Evolutionary conservation across 2,888 invertebrate genomes (phyloP).

Genomic region (Eilema sororculum): DNA sequence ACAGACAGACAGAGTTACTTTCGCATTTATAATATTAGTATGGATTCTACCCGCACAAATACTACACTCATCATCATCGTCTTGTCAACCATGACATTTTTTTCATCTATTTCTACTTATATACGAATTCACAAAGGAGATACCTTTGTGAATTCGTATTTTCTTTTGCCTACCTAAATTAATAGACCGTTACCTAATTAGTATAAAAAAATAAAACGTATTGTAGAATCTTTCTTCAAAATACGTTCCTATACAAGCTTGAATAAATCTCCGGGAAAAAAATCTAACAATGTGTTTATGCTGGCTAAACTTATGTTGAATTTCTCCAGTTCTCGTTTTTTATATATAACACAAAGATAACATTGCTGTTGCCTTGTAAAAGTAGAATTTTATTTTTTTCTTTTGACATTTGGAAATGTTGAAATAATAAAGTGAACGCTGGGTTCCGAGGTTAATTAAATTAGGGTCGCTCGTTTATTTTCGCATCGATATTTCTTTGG

Average conservation of each 20-base stretch:
- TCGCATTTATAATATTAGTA: no score
- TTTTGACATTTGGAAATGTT: neutral
- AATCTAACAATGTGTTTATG: slow-evolving; percentile 33
- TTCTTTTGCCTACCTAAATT: neutral
- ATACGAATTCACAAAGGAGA: no score
- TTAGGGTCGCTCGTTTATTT: neutral
- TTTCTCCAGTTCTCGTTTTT: slow-evolving; percentile 28
- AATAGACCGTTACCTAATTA: neutral
- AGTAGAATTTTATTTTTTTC: neutral
- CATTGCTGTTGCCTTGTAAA: slow-evolving; percentile 7
- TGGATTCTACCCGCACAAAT: no score
- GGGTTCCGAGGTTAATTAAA: neutral
- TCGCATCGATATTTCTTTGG: neutral
- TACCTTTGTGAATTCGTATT: neutral
- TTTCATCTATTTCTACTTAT: no score
- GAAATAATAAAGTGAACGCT: slow-evolving; percentile 9
- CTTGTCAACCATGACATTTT: no score
- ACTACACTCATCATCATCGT: no score
- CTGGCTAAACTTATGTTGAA: slow-evolving; percentile 35
- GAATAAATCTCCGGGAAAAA: slow-evolving; percentile 32
- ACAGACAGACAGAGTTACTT: no score
- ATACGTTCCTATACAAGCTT: slow-evolving; percentile 28
- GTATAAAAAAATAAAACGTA: neutral
- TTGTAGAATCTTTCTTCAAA: slow-evolving; percentile 3
- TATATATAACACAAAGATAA: slow-evolving; percentile 18